phyloP scores from a whole-genome alignment of 1,140 invertebrate species.

The Zaprionus vittiger region DNA sequence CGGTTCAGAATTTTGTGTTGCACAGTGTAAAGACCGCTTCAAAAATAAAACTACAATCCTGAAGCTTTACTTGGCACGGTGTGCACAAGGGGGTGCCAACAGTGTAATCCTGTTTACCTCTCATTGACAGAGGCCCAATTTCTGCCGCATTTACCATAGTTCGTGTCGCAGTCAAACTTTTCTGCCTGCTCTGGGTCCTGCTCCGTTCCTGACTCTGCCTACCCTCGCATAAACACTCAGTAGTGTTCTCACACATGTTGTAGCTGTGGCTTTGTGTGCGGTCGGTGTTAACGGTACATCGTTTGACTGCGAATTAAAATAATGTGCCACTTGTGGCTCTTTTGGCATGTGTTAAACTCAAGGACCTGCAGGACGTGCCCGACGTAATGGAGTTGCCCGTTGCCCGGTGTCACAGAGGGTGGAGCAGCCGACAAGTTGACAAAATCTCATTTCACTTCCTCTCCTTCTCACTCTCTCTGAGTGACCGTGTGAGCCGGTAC shows the following conservation, averaged over 20 bases:
- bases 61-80: background rate
- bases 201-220: background rate
- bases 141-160: slow-evolving; percentile 1
- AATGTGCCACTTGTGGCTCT: slow-evolving; percentile 84
- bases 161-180: slow-evolving; percentile 10
- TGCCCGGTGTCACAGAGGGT: background rate
- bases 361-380: slow-evolving; percentile 24
- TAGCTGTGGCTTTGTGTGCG: slow-evolving; percentile 6
- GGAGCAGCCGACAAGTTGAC: slow-evolving; percentile 52
- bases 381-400: slow-evolving; percentile 3
- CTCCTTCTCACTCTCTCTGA: background rate
- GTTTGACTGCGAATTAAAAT: slow-evolving; percentile 83
- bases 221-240: slow-evolving; percentile 1
- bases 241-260: slow-evolving; percentile 1
- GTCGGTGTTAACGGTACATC: slow-evolving; percentile 74
- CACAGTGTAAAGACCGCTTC: background rate
- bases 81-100: slow-evolving; percentile 19
- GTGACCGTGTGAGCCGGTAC: slow-evolving; percentile 29
- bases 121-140: background rate
- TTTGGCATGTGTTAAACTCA: slow-evolving; percentile 42
- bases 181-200: background rate
- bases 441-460: slow-evolving; percentile 65
- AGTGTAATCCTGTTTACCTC: slow-evolving; percentile 1
- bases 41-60: background rate
- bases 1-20: background rate